phyloP scores from a whole-genome alignment of 2,797 vertebrate genomes.

The Craterocephalus amniculus region DNA sequence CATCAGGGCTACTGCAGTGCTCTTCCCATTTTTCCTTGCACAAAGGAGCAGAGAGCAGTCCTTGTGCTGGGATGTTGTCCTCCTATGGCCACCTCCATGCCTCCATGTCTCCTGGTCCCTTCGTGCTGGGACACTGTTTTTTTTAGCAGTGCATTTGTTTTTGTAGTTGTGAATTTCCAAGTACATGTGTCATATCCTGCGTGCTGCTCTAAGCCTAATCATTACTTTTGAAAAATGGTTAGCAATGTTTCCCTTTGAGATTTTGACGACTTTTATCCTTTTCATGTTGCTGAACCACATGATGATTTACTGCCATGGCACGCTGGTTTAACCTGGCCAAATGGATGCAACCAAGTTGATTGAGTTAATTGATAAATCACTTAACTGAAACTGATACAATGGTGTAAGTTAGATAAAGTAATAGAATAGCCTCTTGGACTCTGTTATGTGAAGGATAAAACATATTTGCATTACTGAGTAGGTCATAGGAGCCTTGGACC shows the following conservation, averaged over 20 bases:
- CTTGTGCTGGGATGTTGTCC: no score
- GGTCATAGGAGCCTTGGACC: conserved; percentile 30
- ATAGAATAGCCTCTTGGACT: conserved; percentile 12
- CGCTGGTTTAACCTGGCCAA: conserved; percentile 13
- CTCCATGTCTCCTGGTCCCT: no score
- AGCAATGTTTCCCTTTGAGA: conserved; percentile 34
- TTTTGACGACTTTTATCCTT: conserved; percentile 17
- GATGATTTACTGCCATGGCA: conserved; percentile 10
- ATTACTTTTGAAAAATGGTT: not conserved
- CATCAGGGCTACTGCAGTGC: no score
- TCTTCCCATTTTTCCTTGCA: no score
- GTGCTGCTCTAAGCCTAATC: no score
- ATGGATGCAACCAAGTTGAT: conserved; percentile 12
- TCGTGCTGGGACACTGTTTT: no score
- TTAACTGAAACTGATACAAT: not conserved
- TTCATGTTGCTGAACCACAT: conserved; percentile 50
- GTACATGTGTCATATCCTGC: not conserved
- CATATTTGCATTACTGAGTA: conserved; percentile 20
- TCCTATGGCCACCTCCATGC: no score
- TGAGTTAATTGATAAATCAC: not conserved
- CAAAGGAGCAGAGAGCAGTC: no score
- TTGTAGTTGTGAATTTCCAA: not conserved
- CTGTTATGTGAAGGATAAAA: conserved; percentile 7
- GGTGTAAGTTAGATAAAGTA: not conserved
- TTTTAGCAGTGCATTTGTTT: no score